These are phyloP conservation scores for Phoebastria nigripes DNA, from an alignment of 2,797 vertebrate species.

Conservation along the genomic window DNA sequence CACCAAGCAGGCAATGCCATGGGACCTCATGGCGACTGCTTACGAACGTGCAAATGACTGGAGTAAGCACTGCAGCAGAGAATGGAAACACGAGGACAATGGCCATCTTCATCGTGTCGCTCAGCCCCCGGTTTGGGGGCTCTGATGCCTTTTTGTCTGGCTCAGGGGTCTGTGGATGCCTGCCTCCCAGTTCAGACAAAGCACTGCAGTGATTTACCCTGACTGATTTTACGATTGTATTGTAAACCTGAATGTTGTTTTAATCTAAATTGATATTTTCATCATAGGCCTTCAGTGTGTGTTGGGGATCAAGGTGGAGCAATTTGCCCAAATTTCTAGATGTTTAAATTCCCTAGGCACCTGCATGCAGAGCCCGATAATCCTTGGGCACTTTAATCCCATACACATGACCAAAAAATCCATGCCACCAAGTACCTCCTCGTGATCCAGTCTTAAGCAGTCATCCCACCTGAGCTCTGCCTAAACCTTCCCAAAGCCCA, in stretches of 20 bases:
- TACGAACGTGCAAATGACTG: accelerated
- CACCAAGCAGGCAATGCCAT: accelerated
- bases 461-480: background rate
- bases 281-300: background rate
- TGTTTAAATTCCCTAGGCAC: background rate
- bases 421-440: too few relatives aligned
- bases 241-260: background rate
- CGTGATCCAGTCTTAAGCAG: background rate
- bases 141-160: background rate
- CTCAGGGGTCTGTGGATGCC: background rate
- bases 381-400: background rate
- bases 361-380: background rate
- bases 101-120: background rate
- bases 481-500: background rate
- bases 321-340: background rate
- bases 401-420: background rate
- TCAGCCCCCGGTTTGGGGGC: background rate
- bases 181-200: background rate
- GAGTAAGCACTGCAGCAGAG: background rate
- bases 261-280: background rate
- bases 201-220: background rate
- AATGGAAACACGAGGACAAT: background rate
- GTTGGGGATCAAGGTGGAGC: background rate
- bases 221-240: background rate
- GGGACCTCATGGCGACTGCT: background rate